Conservation (phyloP, 2,797 vertebrate genomes). For the Chloroceryle amazona region DNA sequence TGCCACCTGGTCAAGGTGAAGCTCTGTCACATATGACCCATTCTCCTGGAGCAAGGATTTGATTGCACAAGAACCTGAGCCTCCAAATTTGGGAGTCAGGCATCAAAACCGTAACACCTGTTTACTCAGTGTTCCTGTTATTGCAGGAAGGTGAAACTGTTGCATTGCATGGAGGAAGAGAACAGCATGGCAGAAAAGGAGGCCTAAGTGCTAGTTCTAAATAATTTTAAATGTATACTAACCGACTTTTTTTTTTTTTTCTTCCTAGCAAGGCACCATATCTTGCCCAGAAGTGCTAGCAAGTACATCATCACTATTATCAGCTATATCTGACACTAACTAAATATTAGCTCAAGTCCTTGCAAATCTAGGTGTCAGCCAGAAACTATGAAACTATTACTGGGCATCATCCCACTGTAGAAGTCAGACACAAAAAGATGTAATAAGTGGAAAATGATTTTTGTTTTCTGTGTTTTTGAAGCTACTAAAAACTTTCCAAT, state of each 20-base stretch:
- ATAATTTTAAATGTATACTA: background rate
- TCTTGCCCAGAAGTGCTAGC: background rate
- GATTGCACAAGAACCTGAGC: background rate
- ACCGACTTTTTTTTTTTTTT: background rate
- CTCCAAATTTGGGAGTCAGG: background rate
- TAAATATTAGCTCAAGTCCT: background rate
- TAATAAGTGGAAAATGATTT: background rate
- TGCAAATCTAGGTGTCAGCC: background rate
- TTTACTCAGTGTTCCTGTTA: background rate
- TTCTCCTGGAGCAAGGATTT: background rate
- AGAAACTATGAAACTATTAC: background rate
- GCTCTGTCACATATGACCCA: background rate
- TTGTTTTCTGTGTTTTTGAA: background rate
- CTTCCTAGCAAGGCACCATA: background rate
- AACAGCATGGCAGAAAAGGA: background rate
- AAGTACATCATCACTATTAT: background rate
- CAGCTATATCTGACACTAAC: background rate
- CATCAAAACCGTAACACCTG: background rate
- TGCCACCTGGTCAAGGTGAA: background rate
- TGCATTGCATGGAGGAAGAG: background rate
- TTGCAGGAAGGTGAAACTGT: fast-evolving
- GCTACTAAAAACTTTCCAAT: background rate
- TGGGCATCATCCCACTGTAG: background rate
- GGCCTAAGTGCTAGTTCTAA: background rate
- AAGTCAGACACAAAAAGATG: background rate